Conservation (phyloP, 2,113 vertebrate genomes). For the Marmota monax region DNA sequence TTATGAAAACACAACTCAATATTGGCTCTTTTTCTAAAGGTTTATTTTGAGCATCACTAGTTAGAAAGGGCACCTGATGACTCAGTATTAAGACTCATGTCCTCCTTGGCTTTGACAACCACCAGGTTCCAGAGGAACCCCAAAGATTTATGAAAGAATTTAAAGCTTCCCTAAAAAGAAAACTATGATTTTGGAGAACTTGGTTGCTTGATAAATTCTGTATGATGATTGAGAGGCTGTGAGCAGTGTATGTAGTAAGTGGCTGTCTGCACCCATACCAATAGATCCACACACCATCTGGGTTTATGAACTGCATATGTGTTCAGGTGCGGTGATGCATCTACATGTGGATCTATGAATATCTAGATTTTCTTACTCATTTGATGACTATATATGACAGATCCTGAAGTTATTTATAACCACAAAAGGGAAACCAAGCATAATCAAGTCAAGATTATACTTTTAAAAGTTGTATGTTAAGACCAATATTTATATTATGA, state of each 20-base stretch:
- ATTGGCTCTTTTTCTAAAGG: constrained; percentile 67
- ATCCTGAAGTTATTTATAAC: constrained; percentile 30
- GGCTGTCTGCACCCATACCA: background rate
- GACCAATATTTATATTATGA: background rate
- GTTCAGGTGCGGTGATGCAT: background rate
- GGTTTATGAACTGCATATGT: background rate
- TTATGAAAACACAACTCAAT: constrained; percentile 70
- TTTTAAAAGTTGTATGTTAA: background rate
- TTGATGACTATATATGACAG: background rate
- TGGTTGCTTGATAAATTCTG: background rate
- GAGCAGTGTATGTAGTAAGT: background rate
- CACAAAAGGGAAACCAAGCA: background rate
- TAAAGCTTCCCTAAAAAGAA: constrained; percentile 30
- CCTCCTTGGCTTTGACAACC: constrained; percentile 50
- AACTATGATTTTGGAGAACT: background rate
- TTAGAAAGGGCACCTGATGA: constrained; percentile 76
- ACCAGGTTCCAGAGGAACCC: constrained; percentile 3
- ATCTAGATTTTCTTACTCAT: background rate
- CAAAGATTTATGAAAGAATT: background rate
- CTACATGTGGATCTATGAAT: background rate
- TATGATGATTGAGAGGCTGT: background rate
- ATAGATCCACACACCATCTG: accelerated
- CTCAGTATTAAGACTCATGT: constrained; percentile 65
- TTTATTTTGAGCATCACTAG: constrained; percentile 67
- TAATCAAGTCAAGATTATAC: background rate